Evolutionary conservation across 1,140 invertebrate species (phyloP), one percentile per base, ranked within the genome.

Genomic region (Wasmannia auropunctata): DNA sequence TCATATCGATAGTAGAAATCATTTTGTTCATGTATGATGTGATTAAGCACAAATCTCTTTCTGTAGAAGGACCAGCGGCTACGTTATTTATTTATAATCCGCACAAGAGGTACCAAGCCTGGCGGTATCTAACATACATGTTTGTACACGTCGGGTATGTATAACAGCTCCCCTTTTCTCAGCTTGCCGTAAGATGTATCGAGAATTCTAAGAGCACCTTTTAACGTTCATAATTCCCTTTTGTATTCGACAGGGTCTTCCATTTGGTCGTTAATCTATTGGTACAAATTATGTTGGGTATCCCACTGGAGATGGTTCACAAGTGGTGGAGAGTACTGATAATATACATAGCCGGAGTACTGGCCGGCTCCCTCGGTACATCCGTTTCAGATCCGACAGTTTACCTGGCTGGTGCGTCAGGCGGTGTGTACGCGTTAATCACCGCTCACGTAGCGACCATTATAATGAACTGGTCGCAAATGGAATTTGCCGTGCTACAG

Each of bases 91-190:
- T 99, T 87, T 99, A 99, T 95, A 97, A 98, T 95, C 99, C 99
- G 0, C 96, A 97, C 87, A 97, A 97, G 91, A 96, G 99, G 86
- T 97, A 97, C 74, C 97, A 99, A 95, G 97, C 97, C 0, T 99
- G 98, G 98, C 96, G 99, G 90, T 99, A 97, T 94, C 67, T 99
- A 10, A 98, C 98, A 1, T 99, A 99, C 93, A 99, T 99, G 98
- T 97, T 99, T 93, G 98, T 99, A 49, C 99, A 99, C 95, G 97
- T 98, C 83, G 98, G 98, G 97, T 97, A 94, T 96, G 96, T 96
- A 85, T 80, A 6, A 37, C 14, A 60, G 51, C 54, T 46, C 80
- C 3, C 16, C 51, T 72, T 58, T 81, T 16, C 58, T 56, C 49
- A 25, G 58, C 3, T 25, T 72, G 43, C 19, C 0, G 1, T 16